Evolutionary conservation across 2,113 vertebrate genomes (phyloP).

Genomic region (Pomatorhinus ruficollis): DNA sequence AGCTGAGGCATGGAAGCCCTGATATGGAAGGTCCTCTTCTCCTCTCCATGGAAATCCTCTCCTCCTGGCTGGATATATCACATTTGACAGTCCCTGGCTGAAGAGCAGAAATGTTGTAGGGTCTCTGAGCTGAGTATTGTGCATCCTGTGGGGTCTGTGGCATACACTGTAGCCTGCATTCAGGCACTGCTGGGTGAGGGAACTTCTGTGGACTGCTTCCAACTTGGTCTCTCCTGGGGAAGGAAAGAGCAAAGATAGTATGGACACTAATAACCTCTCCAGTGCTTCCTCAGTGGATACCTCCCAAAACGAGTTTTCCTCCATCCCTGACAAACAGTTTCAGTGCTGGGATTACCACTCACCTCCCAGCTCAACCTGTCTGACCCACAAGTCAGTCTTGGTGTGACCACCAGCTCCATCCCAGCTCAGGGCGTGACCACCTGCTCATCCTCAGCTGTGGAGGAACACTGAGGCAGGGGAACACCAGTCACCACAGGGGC

Average conservation of each 20-base stretch:
- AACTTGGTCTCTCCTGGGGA: background rate
- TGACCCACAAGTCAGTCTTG: fast-evolving
- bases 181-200: background rate
- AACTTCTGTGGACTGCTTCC: background rate
- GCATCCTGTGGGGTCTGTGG: background rate
- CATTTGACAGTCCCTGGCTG: background rate
- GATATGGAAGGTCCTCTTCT: background rate
- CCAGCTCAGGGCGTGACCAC: no score
- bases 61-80: background rate
- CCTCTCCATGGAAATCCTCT: background rate
- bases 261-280: background rate
- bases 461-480: background rate
- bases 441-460: no score
- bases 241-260: background rate
- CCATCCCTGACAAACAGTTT: background rate
- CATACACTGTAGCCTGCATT: background rate
- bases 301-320: background rate
- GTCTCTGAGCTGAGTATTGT: background rate
- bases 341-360: background rate
- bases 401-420: fast-evolving
- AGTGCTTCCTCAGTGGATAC: background rate
- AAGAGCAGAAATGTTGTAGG: background rate
- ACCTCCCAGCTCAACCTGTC: background rate
- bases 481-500: fast-evolving
- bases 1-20: background rate